Evolutionary conservation across 1,140 invertebrate genomes (phyloP).

Genomic region (Ooceraea biroi): DNA sequence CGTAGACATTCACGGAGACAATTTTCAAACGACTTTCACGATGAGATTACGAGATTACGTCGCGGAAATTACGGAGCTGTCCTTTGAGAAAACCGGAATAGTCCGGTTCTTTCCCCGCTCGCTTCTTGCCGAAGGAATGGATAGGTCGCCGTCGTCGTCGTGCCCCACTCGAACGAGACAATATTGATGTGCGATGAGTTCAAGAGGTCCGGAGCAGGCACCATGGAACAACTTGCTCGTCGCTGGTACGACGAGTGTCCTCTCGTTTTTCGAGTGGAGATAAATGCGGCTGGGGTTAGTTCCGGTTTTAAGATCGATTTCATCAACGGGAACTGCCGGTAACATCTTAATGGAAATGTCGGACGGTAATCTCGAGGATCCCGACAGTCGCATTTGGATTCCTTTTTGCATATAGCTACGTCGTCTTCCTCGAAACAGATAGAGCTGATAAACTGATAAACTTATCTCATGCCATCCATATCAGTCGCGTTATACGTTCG

Average conservation of each 20-base stretch:
- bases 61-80: conserved; percentile 28
- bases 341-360: conserved; percentile 52
- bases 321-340: conserved; percentile 56
- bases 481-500: conserved; percentile 37
- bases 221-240: conserved; percentile 70
- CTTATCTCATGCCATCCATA: conserved; percentile 24
- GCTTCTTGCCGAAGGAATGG: conserved; percentile 61
- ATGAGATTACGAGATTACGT: conserved; percentile 26
- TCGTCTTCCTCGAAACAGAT: background rate
- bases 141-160: conserved; percentile 52
- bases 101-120: conserved; percentile 41
- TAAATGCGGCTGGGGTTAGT: conserved; percentile 68
- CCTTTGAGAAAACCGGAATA: conserved; percentile 25
- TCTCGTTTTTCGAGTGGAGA: conserved; percentile 73
- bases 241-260: conserved; percentile 68
- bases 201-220: conserved; percentile 72
- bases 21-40: background rate
- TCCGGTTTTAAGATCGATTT: conserved; percentile 63
- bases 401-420: background rate
- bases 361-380: conserved; percentile 5
- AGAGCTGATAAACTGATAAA: conserved; percentile 17
- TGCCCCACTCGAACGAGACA: conserved; percentile 71
- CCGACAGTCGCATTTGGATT: conserved; percentile 13
- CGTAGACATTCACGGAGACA: background rate
- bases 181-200: conserved; percentile 77